phyloP scores from a whole-genome alignment of 2,113 vertebrate species.

The Narcine bancroftii region DNA sequence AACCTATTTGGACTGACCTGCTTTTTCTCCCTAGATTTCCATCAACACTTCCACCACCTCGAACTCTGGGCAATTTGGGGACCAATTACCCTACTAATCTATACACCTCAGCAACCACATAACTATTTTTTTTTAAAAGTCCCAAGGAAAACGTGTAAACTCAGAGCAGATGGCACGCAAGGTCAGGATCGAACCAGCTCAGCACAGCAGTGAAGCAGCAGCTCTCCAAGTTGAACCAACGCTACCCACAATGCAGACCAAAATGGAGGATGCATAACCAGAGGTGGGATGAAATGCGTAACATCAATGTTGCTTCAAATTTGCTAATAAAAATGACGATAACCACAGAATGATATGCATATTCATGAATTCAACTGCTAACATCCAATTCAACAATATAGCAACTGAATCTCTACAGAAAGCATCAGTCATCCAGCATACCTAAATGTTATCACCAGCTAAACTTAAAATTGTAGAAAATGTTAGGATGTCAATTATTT shows the following conservation, averaged over 20 bases:
- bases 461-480: background rate
- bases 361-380: background rate
- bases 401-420: background rate
- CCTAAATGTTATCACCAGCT: background rate
- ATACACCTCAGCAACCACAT: no score
- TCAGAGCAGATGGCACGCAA: no score
- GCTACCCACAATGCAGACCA: background rate
- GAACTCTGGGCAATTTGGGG: no score
- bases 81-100: no score
- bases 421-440: background rate
- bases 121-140: no score
- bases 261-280: background rate
- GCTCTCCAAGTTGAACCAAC: no score
- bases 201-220: no score
- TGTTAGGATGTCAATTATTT: background rate
- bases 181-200: no score
- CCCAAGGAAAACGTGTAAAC: no score
- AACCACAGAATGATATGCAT: background rate
- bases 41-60: no score
- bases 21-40: no score
- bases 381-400: background rate
- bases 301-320: background rate
- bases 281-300: background rate
- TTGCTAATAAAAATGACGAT: background rate
- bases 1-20: no score